phyloP scores from a whole-genome alignment of 2,113 vertebrate genomes.

The Tauraco erythrolophus region DNA sequence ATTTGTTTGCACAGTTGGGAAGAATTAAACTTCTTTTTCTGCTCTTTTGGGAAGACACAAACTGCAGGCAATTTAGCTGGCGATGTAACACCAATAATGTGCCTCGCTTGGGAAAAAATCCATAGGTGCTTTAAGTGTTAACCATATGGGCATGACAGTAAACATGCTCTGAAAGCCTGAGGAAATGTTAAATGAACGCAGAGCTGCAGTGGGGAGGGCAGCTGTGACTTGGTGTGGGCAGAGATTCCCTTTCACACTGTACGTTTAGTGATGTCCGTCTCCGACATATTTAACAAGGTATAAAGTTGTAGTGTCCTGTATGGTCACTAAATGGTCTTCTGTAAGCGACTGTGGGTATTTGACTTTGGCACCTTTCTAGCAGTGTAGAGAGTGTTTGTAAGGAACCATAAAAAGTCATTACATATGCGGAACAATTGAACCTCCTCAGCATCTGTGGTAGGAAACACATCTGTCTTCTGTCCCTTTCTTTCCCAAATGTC shows the following conservation, averaged over 20 bases:
- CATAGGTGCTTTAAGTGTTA: neutral
- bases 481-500: constrained; percentile 77
- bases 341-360: constrained; percentile 54
- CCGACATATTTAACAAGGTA: neutral
- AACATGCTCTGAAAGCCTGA: neutral
- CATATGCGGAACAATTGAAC: constrained; percentile 71
- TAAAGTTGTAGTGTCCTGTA: constrained; percentile 36
- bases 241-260: neutral
- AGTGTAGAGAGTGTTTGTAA: constrained; percentile 66
- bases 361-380: constrained; percentile 77
- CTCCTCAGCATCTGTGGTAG: constrained; percentile 73
- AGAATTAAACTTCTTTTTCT: neutral
- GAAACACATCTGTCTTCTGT: constrained; percentile 81
- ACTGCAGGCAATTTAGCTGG: neutral
- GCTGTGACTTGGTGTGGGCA: neutral
- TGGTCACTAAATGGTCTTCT: constrained; percentile 33
- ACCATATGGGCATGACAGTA: neutral
- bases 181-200: neutral
- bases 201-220: neutral
- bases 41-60: neutral
- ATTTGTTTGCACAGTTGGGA: constrained; percentile 14
- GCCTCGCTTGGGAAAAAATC: neutral
- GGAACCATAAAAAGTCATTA: constrained; percentile 77
- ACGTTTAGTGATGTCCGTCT: neutral
- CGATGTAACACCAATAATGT: rapidly evolving